phyloP scores from a whole-genome alignment of 2,888 invertebrate species.

The Drepana falcataria region DNA sequence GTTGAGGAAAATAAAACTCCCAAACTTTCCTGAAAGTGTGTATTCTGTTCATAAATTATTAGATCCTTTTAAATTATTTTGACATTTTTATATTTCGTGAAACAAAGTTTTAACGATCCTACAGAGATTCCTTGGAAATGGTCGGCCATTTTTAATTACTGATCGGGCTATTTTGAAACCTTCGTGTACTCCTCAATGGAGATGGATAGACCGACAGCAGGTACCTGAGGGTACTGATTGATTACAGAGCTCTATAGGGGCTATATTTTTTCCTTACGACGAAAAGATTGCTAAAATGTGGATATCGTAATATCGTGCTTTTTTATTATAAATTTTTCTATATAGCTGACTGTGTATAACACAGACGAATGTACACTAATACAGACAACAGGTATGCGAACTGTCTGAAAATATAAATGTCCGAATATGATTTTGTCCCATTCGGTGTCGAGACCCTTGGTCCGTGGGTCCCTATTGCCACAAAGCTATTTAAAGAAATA shows the following conservation, averaged over 20 bases:
- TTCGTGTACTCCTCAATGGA: conserved; percentile 44
- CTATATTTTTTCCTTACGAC: too few relatives aligned
- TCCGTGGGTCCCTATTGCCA: too few relatives aligned
- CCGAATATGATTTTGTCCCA: too few relatives aligned
- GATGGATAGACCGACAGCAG: conserved; percentile 28
- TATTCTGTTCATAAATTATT: conserved; percentile 15
- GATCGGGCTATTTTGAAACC: conserved; percentile 49
- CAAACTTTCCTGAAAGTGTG: conserved; percentile 4
- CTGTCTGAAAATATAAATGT: too few relatives aligned
- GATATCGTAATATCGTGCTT: too few relatives aligned
- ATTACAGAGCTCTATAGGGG: neutral
- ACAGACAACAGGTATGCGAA: too few relatives aligned
- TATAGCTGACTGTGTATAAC: too few relatives aligned
- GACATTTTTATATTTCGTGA: conserved; percentile 20
- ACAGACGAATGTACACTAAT: too few relatives aligned
- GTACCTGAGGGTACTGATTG: neutral
- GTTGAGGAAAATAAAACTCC: neutral
- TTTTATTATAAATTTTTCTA: too few relatives aligned
- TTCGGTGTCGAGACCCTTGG: too few relatives aligned
- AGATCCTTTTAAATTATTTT: conserved; percentile 15
- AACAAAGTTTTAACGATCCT: conserved; percentile 44
- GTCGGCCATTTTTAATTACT: conserved; percentile 70
- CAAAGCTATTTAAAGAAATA: too few relatives aligned
- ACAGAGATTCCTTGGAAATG: conserved; percentile 32
- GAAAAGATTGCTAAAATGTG: too few relatives aligned